A percentile compares a stretch with the other conserved stretches of the same genome.
Conservation (phyloP, 2,888 invertebrate species). For the Chaitophorus viminalis region DNA sequence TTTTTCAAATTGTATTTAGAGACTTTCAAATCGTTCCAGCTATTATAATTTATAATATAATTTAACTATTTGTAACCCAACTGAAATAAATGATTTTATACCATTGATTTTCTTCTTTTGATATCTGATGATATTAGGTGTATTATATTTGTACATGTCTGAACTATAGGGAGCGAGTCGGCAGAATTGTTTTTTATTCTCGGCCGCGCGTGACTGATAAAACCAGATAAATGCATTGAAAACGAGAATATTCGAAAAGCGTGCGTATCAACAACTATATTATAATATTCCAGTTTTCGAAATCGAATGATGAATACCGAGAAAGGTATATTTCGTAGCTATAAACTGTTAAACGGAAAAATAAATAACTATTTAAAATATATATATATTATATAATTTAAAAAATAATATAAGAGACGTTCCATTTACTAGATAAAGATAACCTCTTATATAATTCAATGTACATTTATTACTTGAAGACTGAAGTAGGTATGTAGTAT, state of each 20-base stretch:
- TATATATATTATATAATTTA: no score
- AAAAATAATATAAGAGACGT: not conserved
- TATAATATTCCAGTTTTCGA: slow-evolving; percentile 25
- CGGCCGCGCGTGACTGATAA: not conserved
- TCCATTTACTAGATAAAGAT: not conserved
- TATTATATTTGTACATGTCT: not conserved
- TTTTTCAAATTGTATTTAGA: not conserved
- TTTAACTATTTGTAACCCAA: not conserved
- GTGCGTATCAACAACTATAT: not conserved
- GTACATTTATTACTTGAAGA: not conserved
- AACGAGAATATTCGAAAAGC: not conserved
- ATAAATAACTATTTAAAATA: not conserved
- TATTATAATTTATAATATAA: no score
- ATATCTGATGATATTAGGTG: not conserved
- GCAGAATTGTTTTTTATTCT: not conserved
- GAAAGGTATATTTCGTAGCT: not conserved
- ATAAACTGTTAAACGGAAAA: not conserved
- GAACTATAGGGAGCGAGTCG: not conserved
- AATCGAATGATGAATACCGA: not conserved
- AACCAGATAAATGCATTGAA: not conserved
- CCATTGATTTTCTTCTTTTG: not conserved
- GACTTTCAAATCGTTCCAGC: no score
- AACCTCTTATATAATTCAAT: not conserved
- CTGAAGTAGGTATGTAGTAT: not conserved
- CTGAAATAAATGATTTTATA: not conserved